Base-by-base conservation (phyloP, 2,797 vertebrate genomes). In the Notolabrus celidotus region DNA sequence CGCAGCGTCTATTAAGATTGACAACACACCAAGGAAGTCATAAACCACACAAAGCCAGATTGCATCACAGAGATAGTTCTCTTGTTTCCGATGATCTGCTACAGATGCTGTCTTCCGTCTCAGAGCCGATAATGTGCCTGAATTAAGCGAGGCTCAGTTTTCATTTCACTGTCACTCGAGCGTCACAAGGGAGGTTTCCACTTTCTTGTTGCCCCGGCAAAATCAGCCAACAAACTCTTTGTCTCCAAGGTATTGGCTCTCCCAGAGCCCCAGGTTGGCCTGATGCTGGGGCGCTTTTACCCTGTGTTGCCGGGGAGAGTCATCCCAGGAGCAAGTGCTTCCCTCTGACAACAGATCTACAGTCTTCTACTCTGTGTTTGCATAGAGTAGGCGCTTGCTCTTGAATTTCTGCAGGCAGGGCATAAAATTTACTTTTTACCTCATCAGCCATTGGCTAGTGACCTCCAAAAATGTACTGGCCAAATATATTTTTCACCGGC, bases 181-280 rank as follows among this genome's bases (percentile, higher is more conserved):
- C 45, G 1, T 85, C 84, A 78, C 74, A 5, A 19, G 61, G 76
- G 79, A 83, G 79, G 46, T 75, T 65, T 75, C 64, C 55, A 50
- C 74, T 63, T 64, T 68, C 57, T 60, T 14, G 39, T 66, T 63
- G 38, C 71, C 45, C 33, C 6, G 23, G 75, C 63, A 73, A 60
- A 60, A 46, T 61, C 51, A 19, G 22, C 74, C 68, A 83, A 61
- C 75, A 72, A 72, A 68, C 12, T 9, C 67, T 42, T n/a, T 53
- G 88, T 92, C 84, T 82, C 90, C 85, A 82, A 67, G 89, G 91
- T 60, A 84, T 90, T 80, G 71, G 53, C 67, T 82, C 82, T 86
- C 75, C 71, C 58, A 63, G 80, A 76, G 49, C 54, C 49, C 31
- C 65, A 10, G 33, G 59, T 49, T 87, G 56, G 71, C 59, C 50